phyloP scores from a whole-genome alignment of 2,797 vertebrate genomes.

The Buphagus erythrorhynchus region DNA sequence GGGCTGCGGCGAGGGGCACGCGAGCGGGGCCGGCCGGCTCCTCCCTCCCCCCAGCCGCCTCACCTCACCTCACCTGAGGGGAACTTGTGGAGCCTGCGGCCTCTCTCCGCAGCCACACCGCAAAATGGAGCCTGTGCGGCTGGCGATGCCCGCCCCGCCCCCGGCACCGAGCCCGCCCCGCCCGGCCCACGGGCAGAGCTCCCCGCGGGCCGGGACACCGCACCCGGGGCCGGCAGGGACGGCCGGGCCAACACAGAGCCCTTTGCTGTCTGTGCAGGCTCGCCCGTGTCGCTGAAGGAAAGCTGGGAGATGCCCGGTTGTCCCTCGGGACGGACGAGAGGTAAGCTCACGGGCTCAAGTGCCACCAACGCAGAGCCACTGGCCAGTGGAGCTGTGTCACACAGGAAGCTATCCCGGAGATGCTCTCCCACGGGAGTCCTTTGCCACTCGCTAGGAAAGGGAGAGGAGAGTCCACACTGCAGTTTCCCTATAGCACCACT shows the following conservation, averaged over 20 bases:
- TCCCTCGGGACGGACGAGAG: neutral
- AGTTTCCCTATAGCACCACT: neutral
- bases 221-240: neutral
- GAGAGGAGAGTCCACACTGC: neutral
- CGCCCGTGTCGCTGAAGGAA: neutral
- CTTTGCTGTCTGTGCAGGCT: neutral
- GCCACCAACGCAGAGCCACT: neutral
- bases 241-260: accelerated
- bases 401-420: neutral
- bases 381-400: neutral
- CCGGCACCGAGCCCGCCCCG: neutral
- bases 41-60: neutral
- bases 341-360: neutral
- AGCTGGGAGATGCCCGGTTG: neutral
- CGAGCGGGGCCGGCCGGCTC: too few relatives aligned
- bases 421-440: neutral
- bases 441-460: neutral
- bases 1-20: neutral
- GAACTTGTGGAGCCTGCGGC: neutral
- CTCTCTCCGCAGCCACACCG: neutral
- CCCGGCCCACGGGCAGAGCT: neutral
- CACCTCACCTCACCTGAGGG: constrained; percentile 20
- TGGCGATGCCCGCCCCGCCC: neutral
- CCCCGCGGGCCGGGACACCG: neutral
- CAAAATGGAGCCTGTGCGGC: constrained; percentile 30